These are phyloP conservation scores for Arnoldichthys spilopterus DNA, from an alignment of 2,797 vertebrate genomes.

Conservation along the genomic window DNA sequence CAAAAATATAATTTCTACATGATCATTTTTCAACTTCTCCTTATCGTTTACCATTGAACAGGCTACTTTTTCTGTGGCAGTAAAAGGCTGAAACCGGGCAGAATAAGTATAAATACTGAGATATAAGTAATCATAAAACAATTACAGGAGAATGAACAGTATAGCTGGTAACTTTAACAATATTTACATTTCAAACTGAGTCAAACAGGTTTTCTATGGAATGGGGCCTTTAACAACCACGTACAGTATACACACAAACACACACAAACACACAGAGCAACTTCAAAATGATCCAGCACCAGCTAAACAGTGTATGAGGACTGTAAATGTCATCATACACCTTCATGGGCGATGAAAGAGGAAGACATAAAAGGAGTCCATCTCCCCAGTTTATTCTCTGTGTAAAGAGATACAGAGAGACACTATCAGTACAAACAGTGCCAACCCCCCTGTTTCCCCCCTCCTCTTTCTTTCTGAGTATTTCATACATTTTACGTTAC, in stretches of 20 bases:
- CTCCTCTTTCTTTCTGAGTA: slow-evolving; percentile 2
- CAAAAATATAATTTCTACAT: not conserved
- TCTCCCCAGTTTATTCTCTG: slow-evolving; percentile 29
- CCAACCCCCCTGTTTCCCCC: not conserved
- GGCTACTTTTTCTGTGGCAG: not conserved
- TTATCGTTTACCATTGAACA: not conserved
- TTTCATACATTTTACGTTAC: slow-evolving; percentile 18
- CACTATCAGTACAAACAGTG: slow-evolving; percentile 5
- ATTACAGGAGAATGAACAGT: too few relatives aligned
- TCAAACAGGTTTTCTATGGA: too few relatives aligned
- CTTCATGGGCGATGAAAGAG: slow-evolving; percentile 42
- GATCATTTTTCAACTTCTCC: not conserved
- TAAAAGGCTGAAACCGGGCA: not conserved
- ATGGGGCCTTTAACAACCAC: not conserved
- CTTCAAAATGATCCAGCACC: slow-evolving; percentile 33
- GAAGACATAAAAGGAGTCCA: slow-evolving; percentile 35
- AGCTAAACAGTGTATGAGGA: slow-evolving; percentile 41
- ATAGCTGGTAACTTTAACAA: too few relatives aligned
- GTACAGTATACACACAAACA: not conserved
- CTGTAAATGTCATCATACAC: slow-evolving; percentile 47
- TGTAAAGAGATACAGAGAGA: slow-evolving; percentile 22
- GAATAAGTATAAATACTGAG: too few relatives aligned
- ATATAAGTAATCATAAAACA: too few relatives aligned
- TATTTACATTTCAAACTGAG: too few relatives aligned
- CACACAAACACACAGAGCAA: slow-evolving; percentile 5